Conservation (phyloP, 2,888 invertebrate species). For the Urechis unicinctus region DNA sequence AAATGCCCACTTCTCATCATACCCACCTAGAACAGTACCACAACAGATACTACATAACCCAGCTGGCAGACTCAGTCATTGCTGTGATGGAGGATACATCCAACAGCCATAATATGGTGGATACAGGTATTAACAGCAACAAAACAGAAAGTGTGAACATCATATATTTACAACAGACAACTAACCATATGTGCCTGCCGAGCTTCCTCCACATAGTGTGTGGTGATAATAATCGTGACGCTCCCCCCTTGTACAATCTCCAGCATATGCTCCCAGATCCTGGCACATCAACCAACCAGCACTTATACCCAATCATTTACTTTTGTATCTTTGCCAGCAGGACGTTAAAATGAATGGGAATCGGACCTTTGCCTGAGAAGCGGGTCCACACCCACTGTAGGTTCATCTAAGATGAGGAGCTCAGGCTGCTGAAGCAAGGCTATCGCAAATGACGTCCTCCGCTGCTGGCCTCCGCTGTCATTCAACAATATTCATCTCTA, state of each 20-base stretch:
- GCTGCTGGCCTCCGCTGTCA: constrained; percentile 78
- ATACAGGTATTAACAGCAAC: too few relatives aligned
- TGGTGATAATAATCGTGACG: constrained; percentile 90
- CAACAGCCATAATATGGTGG: too few relatives aligned
- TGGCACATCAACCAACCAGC: constrained; percentile 40
- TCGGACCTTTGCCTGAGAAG: constrained; percentile 56
- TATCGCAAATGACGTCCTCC: constrained; percentile 84
- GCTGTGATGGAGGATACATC: too few relatives aligned
- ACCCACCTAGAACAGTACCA: constrained; percentile 65
- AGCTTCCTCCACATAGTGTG: constrained; percentile 94
- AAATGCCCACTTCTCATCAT: constrained; percentile 87
- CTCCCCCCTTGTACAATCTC: constrained; percentile 82
- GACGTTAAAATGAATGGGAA: not conserved
- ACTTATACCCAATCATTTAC: too few relatives aligned
- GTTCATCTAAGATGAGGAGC: constrained; percentile 83
- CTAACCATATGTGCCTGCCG: constrained; percentile 40
- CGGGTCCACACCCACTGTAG: constrained; percentile 89
- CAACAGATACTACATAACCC: not conserved
- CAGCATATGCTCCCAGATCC: constrained; percentile 90
- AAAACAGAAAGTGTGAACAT: not conserved
- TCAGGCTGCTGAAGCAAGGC: constrained; percentile 90
- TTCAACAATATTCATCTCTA: not conserved
- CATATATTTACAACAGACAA: too few relatives aligned
- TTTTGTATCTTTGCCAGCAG: too few relatives aligned
- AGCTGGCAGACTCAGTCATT: too few relatives aligned